phyloP scores from a whole-genome alignment of 2,113 vertebrate species.

The Tupaia chinensis region DNA sequence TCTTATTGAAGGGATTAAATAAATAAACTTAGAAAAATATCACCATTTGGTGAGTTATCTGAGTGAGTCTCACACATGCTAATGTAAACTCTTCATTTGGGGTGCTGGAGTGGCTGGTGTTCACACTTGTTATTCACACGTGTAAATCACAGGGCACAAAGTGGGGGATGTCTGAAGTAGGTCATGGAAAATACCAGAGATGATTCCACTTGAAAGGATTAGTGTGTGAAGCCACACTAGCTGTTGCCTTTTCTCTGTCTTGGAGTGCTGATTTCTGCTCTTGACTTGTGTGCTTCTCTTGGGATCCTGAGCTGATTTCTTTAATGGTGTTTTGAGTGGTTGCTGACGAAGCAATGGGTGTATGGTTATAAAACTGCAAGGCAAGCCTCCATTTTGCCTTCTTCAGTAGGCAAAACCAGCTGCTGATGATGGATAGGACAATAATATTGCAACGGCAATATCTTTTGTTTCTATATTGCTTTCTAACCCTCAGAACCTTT shows the following conservation, averaged over 20 bases:
- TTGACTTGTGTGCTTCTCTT: neutral
- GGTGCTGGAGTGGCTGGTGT: slow-evolving; percentile 53
- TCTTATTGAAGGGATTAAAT: no score
- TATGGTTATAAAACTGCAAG: neutral
- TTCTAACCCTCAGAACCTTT: neutral
- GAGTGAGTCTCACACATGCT: neutral
- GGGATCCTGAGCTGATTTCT: neutral
- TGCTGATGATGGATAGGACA: neutral
- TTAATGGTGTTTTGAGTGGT: neutral
- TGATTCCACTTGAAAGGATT: slow-evolving; percentile 49
- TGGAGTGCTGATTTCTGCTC: neutral
- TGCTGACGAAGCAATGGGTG: neutral
- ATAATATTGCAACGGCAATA: neutral
- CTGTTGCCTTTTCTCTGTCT: slow-evolving; percentile 22
- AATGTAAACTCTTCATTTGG: slow-evolving; percentile 35
- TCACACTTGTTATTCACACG: slow-evolving; percentile 42
- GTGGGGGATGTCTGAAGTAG: neutral
- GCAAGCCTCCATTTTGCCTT: neutral
- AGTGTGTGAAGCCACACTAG: slow-evolving; percentile 21
- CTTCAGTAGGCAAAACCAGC: neutral
- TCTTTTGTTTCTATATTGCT: slow-evolving; percentile 37
- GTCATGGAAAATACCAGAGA: neutral
- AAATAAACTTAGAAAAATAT: neutral
- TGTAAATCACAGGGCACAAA: neutral
- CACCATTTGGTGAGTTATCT: slow-evolving; percentile 46